Conservation (phyloP, 1,140 invertebrate genomes). For the Triops longicaudatus region DNA sequence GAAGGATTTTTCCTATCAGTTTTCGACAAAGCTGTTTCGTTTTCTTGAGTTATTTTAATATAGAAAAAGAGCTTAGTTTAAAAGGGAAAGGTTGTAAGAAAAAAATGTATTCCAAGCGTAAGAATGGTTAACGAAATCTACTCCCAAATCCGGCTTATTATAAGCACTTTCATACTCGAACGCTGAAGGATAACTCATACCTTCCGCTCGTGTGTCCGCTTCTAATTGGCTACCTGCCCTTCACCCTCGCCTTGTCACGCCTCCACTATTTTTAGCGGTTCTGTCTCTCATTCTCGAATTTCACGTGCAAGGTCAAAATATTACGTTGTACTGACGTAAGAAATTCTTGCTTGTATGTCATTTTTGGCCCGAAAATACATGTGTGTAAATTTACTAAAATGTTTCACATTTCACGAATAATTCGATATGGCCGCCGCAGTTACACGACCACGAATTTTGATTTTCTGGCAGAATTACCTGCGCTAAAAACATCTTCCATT, state of each 20-base stretch:
- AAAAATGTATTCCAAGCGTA: too few species aligned
- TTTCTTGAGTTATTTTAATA: too few species aligned
- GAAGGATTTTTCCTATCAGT: background rate
- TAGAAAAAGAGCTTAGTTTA: too few species aligned
- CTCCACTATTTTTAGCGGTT: background rate
- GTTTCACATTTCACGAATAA: background rate
- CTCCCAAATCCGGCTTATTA: too few species aligned
- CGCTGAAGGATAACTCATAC: background rate
- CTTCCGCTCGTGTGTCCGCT: background rate
- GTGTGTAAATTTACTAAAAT: background rate
- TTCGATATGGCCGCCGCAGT: background rate
- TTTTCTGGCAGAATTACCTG: background rate
- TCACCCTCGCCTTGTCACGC: background rate
- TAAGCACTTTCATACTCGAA: background rate
- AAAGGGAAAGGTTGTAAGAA: too few species aligned
- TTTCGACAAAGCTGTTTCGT: background rate
- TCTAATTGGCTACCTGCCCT: background rate
- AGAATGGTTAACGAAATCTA: too few species aligned
- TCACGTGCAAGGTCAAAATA: background rate
- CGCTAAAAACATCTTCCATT: background rate
- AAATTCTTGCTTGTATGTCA: background rate
- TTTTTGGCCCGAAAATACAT: background rate
- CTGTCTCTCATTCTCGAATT: background rate
- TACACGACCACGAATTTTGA: background rate
- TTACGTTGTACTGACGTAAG: background rate